Evolutionary conservation across 1,140 invertebrate genomes (phyloP), one percentile per base, ranked within the genome.

Genomic region (Drosophila melanica): DNA sequence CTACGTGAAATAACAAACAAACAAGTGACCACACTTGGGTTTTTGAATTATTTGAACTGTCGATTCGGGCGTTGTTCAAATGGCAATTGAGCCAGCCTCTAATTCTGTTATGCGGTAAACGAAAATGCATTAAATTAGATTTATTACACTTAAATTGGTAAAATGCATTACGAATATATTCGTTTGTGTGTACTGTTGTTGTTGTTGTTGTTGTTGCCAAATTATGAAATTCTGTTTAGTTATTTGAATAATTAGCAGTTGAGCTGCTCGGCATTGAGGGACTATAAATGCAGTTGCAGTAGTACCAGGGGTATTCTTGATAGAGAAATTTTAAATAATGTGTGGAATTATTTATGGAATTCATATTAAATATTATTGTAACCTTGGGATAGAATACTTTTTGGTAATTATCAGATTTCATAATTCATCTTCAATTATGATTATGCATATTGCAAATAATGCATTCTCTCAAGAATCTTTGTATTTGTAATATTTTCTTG

Each of bases 61-160:
- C 51, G 39, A 57, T 42, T 37, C 27, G 44, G 35, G 60, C 39
- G 44, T 68, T 65, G 62, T 70, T 33, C 63, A 55, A 44, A 55
- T 86, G 57, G 75, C 75, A 80, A 82, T 72, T 48, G 69, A 79
- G 79, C 73, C 30, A 18, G 68, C 69, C 63, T 86, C 79, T 87
- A 81, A 87, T 87, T 81, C 76, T 81, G 82, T 82, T 86, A 63
- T 87, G 79, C 60, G 81, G 82, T 79, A 76, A 81, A 60, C 71
- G 63, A 48, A 73, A 59, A 59, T 45, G 37, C 75, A 81, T 47
- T 63, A 37, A 39, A 45, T 59, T 71, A 75, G 78, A 84, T 86
- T 86, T 85, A 86, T 86, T 70, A 62, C 55, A 75, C 58, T 54
- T 81, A 75, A 87, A 81, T 81, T 79, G 59, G 69, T 55, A 87